Evolutionary conservation across 2,113 vertebrate species (phyloP), one percentile per base, ranked within the genome.

Genomic region (Alligator sinensis): DNA sequence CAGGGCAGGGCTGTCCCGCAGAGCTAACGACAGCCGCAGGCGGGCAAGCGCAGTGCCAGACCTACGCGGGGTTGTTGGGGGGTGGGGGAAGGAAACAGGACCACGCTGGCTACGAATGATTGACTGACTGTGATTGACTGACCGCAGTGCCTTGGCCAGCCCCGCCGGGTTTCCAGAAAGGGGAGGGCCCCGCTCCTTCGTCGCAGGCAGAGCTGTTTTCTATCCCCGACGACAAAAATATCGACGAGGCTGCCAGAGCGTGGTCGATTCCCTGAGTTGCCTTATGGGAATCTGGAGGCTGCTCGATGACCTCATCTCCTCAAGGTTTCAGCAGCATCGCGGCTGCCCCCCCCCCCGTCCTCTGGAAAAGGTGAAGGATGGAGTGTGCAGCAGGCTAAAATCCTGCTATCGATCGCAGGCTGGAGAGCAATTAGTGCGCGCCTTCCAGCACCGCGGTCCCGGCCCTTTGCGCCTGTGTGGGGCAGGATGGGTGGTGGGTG

Each of bases 351-450:
- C 74, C 57, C 85, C 93, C 88, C 3, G 70, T 94, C 94, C 96
- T 94, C 79, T 78, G 95, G 80, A 88, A 80, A 88, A 95, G 95
- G 96, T 95, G 97, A 96, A 96, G 95, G 96, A 95, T 97, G 97
- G 96, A 95, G 95, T 19, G 91, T 81, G 96, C 95, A 84, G 96
- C 96, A 96, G 96, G 96, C 97, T 97, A 84, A 97, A 97, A 97
- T 97, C 96, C 96, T 91, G 55, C 21, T 62, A 97, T 98, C 77
- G 97, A 97, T 97, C 95, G 28, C 27, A 95, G 95, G 66, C 96
- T 96, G 91, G 95, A 96, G 97, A 97, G 97, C 97, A 96, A 96
- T 96, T 98, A 97, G 87, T 57, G 9, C 3, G 74, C 90, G 91
- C 92, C 96, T 90, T 78, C 72, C 87, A 64, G 94, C 10, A 81